phyloP scores from a whole-genome alignment of 2,888 invertebrate genomes.

The Galerucella pusilla region DNA sequence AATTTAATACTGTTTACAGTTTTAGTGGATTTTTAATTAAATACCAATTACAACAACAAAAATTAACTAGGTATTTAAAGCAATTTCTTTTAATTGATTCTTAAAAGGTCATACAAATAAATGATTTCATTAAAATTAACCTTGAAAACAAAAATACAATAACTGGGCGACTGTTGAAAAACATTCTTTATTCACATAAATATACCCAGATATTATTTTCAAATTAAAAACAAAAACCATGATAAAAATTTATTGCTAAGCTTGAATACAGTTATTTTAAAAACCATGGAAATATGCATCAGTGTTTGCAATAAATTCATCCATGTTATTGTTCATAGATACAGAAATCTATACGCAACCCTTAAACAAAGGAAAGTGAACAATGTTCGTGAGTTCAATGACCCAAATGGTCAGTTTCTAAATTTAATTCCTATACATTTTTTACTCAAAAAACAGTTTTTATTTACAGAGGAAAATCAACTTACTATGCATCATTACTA shows the following conservation, averaged over 20 bases:
- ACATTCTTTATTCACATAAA: not conserved
- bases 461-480: slow-evolving; percentile 51
- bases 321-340: not conserved
- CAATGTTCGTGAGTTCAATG: slow-evolving; percentile 54
- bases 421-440: not conserved
- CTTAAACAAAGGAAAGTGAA: slow-evolving; percentile 51
- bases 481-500: slow-evolving; percentile 96
- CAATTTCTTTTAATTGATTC: not conserved
- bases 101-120: slow-evolving; percentile 34
- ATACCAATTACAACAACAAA: too few species aligned
- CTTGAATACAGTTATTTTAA: too few species aligned
- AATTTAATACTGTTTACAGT: too few species aligned
- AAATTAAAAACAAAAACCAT: not conserved
- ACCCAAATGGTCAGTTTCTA: slow-evolving; percentile 45
- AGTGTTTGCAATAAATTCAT: too few species aligned
- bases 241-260: not conserved
- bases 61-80: too few species aligned
- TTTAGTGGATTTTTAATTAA: too few species aligned
- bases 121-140: slow-evolving; percentile 10
- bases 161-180: too few species aligned
- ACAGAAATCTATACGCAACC: not conserved
- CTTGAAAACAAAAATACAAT: not conserved
- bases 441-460: not conserved
- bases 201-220: not conserved
- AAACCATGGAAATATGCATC: too few species aligned